A percentile compares a stretch with the other conserved stretches of the same genome.
Evolutionary conservation across 2,113 vertebrate genomes (phyloP).

Genomic region (Hippoglossus stenolepis): DNA sequence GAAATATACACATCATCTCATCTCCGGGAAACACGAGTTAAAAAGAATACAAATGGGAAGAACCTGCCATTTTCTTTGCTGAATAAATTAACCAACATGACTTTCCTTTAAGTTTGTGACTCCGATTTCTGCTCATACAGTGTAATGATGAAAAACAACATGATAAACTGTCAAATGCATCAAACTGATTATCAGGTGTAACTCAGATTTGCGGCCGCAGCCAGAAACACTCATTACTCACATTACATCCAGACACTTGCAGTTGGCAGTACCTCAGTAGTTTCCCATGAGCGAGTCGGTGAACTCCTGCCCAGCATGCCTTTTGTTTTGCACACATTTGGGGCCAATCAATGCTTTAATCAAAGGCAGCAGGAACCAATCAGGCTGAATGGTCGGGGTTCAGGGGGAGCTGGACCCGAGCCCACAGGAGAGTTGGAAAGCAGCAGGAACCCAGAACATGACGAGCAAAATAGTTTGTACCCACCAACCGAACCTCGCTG

Average conservation of each 20-base stretch:
- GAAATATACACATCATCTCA: slow-evolving; percentile 24
- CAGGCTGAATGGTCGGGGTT: slow-evolving; percentile 38
- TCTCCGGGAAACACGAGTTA: background rate
- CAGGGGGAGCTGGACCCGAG: slow-evolving; percentile 13
- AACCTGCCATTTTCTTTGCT: slow-evolving; percentile 20
- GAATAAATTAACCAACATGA: slow-evolving; percentile 38
- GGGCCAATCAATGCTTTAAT: slow-evolving; percentile 60
- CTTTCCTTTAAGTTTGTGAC: background rate
- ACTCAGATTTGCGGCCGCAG: background rate
- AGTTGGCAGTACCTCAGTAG: slow-evolving; percentile 37
- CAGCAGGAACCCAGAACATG: slow-evolving; percentile 15
- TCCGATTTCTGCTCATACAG: slow-evolving; percentile 6
- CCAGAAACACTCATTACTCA: slow-evolving; percentile 32
- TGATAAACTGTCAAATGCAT: slow-evolving; percentile 1
- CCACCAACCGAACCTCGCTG: background rate
- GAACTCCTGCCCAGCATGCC: slow-evolving; percentile 63
- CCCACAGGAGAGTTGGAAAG: slow-evolving; percentile 22
- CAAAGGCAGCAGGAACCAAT: slow-evolving; percentile 52
- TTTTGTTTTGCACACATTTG: slow-evolving; percentile 47
- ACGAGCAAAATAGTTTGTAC: slow-evolving; percentile 17
- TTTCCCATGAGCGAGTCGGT: slow-evolving; percentile 31
- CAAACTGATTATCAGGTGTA: background rate
- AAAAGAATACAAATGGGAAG: slow-evolving; percentile 22
- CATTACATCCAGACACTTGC: background rate
- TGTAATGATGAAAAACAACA: background rate